Conservation (phyloP, 2,797 vertebrate species). For the Chaunax sp. region DNA sequence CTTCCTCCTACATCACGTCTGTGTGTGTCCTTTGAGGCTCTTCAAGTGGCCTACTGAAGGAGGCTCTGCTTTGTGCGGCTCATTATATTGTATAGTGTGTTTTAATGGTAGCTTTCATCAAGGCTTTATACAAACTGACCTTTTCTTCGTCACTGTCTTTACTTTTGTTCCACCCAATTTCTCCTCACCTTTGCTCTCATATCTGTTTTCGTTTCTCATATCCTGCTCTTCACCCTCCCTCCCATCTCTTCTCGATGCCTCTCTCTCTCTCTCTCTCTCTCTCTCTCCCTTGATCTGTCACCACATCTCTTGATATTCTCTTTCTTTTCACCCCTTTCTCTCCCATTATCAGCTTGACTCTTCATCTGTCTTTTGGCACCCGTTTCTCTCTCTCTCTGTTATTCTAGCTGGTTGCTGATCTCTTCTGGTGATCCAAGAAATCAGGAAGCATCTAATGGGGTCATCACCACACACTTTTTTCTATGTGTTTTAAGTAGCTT, state of each 20-base stretch:
- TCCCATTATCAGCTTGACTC: slow-evolving; percentile 29
- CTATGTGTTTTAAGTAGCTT: slow-evolving; percentile 2
- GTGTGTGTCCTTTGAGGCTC: slow-evolving; percentile 62
- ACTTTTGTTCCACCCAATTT: background rate
- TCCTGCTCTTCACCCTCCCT: background rate
- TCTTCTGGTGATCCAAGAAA: slow-evolving; percentile 46
- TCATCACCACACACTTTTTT: slow-evolving; percentile 11
- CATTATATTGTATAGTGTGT: too few species aligned
- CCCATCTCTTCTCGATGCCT: background rate
- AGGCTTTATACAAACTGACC: background rate
- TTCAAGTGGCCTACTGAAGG: slow-evolving; percentile 58
- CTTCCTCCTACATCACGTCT: slow-evolving; percentile 35
- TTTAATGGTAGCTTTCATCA: background rate
- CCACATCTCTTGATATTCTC: slow-evolving; percentile 29
- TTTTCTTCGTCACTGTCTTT: slow-evolving; percentile 20
- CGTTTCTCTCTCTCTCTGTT: slow-evolving; percentile 21
- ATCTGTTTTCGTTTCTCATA: slow-evolving; percentile 1
- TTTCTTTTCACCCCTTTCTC: slow-evolving; percentile 16
- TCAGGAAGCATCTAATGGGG: slow-evolving; percentile 36
- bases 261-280: background rate
- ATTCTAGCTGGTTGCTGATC: slow-evolving; percentile 52
- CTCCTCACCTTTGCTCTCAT: background rate
- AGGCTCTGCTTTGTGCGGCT: background rate
- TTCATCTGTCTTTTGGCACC: slow-evolving; percentile 6
- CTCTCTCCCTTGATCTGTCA: slow-evolving; percentile 17